phyloP scores from a whole-genome alignment of 1,140 invertebrate genomes.

The Teleopsis dalmanni region DNA sequence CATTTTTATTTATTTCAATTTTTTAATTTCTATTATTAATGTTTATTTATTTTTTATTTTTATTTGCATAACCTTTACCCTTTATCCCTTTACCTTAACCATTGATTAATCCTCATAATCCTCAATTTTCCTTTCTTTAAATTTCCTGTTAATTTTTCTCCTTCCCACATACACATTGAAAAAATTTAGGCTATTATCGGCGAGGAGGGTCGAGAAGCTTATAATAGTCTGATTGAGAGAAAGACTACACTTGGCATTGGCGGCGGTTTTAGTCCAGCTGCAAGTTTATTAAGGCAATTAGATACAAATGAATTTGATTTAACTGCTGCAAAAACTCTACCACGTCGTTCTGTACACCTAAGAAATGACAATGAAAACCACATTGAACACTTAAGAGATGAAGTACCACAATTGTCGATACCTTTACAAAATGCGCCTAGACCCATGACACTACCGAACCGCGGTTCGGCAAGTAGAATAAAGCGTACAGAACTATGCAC shows the following conservation, averaged over 20 bases:
- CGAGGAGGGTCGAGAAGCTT: constrained; percentile 81
- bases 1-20: background rate
- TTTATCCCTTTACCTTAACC: background rate
- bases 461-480: constrained; percentile 30
- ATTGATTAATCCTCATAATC: background rate
- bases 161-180: constrained; percentile 1
- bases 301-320: constrained; percentile 39
- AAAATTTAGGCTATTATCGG: constrained; percentile 64
- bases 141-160: constrained; percentile 2
- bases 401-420: constrained; percentile 7
- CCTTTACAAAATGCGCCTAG: constrained; percentile 26
- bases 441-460: constrained; percentile 37
- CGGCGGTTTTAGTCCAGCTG: constrained; percentile 24
- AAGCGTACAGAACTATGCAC: no score
- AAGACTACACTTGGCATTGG: constrained; percentile 32
- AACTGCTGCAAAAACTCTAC: constrained; percentile 25
- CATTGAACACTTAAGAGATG: background rate
- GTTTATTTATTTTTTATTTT: constrained; percentile 13
- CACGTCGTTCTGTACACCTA: constrained; percentile 17
- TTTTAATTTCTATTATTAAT: constrained; percentile 1
- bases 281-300: constrained; percentile 29
- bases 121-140: background rate
- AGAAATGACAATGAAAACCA: constrained; percentile 1
- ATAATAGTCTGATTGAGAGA: constrained; percentile 80
- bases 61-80: constrained; percentile 8